Evolutionary conservation across 2,888 invertebrate species (phyloP).

Genomic region (Sthenelais limicola): DNA sequence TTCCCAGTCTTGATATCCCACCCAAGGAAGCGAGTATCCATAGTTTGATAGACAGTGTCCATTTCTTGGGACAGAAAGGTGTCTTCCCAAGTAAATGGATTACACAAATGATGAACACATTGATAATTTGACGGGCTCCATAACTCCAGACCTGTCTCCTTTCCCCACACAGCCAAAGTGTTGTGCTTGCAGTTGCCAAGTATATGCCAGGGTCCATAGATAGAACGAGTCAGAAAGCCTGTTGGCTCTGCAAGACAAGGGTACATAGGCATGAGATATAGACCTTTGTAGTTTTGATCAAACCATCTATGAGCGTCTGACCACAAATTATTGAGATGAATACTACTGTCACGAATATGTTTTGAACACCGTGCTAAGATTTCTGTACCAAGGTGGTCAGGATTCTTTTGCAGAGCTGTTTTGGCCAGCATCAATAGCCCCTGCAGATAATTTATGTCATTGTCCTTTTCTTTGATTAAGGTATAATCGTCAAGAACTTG

Average conservation of each 20-base stretch:
- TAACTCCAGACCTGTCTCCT: conserved; percentile 8
- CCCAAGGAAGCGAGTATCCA: background rate
- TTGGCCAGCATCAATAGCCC: conserved; percentile 18
- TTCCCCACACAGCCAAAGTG: conserved; percentile 3
- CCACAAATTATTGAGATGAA: background rate
- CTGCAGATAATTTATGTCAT: conserved; percentile 12
- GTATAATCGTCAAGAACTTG: conserved; percentile 10
- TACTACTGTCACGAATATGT: background rate
- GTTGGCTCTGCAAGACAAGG: conserved; percentile 2
- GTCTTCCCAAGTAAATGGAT: conserved; percentile 25
- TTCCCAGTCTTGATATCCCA: conserved; percentile 24
- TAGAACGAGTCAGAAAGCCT: conserved; percentile 4
- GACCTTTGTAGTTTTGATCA: background rate
- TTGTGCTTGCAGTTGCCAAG: conserved; percentile 14
- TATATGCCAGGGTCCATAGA: conserved; percentile 18
- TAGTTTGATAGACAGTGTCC: conserved; percentile 9
- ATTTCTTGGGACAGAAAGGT: background rate
- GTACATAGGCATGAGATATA: conserved; percentile 12
- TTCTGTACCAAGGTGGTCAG: conserved; percentile 3
- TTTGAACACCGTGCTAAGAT: background rate
- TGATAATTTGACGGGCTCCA: conserved; percentile 10
- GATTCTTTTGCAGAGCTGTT: background rate
- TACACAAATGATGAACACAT: conserved; percentile 25
- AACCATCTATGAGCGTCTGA: background rate
- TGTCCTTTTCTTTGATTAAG: conserved; percentile 15